Conservation (phyloP, 2,113 vertebrate species). For the Perca flavescens region DNA sequence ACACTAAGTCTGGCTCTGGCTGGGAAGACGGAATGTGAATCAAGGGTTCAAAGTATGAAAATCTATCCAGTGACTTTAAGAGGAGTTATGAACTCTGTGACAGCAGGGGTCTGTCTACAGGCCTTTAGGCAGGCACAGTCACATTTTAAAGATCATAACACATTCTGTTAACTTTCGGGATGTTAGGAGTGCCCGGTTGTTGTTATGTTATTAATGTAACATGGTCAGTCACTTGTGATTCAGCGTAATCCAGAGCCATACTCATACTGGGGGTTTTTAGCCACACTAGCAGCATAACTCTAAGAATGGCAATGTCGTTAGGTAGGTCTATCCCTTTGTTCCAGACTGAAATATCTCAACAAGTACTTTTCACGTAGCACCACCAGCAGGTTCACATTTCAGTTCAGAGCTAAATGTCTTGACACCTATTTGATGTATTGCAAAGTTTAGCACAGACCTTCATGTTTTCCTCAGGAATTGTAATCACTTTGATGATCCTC, state of each 20-base stretch:
- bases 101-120: constrained; percentile 7
- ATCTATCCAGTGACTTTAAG: constrained; percentile 30
- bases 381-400: not conserved
- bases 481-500: no score
- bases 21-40: constrained; percentile 9
- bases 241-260: not conserved
- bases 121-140: constrained; percentile 9
- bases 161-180: not conserved
- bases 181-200: not conserved
- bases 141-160: constrained; percentile 12
- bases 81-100: constrained; percentile 1
- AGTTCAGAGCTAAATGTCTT: no score
- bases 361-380: not conserved
- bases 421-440: no score
- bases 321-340: not conserved
- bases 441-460: no score
- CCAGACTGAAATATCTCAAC: not conserved
- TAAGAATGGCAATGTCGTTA: not conserved
- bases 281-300: not conserved
- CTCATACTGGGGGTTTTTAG: not conserved
- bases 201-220: not conserved
- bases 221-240: not conserved
- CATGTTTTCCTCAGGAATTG: no score
- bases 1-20: not conserved
- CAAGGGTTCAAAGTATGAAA: constrained; percentile 29